Percentiles rank a stretch among this genome's conserved stretches.
These are phyloP conservation scores for Apamea sordens DNA, from an alignment of 2,888 invertebrate species.

Conservation along the genomic window DNA sequence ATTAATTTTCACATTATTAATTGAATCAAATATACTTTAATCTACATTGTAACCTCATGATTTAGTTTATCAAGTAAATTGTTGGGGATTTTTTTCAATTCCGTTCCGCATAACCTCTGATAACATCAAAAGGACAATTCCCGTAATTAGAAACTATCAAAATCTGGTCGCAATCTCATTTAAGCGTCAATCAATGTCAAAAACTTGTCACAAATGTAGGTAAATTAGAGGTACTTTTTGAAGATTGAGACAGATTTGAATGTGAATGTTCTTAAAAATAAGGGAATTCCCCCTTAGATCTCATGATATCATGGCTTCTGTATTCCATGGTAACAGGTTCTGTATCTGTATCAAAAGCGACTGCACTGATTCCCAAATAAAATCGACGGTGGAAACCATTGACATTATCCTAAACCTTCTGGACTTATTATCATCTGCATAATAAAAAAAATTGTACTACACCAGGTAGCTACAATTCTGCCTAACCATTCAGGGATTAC, in stretches of 20 bases:
- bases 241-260: no score
- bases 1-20: neutral
- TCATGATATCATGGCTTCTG: no score
- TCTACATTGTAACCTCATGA: neutral
- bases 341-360: neutral
- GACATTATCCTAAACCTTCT: neutral
- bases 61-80: neutral
- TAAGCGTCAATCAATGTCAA: no score
- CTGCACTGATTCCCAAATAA: neutral
- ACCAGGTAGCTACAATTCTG: neutral
- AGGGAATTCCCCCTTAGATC: no score
- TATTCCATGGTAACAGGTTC: neutral
- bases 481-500: neutral
- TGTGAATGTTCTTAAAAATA: no score
- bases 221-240: no score
- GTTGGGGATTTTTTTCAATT: neutral
- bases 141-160: no score
- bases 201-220: no score
- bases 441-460: neutral
- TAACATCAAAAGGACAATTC: no score
- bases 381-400: neutral
- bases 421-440: neutral
- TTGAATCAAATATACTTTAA: neutral
- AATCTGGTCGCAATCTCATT: no score
- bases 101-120: no score